Percentiles rank a stretch among this genome's conserved stretches.
Evolutionary conservation across 2,797 vertebrate species (phyloP).

Genomic region (Sebastes kiyomatsui): DNA sequence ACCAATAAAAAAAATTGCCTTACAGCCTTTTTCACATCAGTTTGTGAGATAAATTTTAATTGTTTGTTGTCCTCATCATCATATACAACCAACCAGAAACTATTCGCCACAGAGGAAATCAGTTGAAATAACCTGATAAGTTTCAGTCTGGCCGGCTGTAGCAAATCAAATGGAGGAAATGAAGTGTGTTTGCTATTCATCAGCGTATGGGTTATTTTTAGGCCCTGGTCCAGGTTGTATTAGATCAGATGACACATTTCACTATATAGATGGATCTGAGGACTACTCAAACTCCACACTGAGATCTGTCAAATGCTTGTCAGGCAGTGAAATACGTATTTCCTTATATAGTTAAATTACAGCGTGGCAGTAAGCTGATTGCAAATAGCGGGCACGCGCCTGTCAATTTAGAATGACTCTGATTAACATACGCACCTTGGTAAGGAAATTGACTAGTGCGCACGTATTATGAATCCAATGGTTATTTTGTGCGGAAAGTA

Average conservation of each 20-base stretch:
- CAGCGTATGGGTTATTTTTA: constrained; percentile 71
- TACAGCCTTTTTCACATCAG: constrained; percentile 10
- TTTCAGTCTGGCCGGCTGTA: constrained; percentile 50
- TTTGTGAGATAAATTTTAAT: constrained; percentile 53
- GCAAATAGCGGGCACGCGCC: background rate
- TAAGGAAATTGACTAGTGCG: background rate
- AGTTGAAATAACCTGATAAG: constrained; percentile 65
- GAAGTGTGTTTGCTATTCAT: constrained; percentile 67
- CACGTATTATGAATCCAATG: background rate
- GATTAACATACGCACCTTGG: background rate
- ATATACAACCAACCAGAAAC: constrained; percentile 56
- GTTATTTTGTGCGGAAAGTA: background rate
- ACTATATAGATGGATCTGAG: background rate
- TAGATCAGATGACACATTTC: constrained; percentile 36
- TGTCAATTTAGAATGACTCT: background rate
- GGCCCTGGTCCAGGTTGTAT: constrained; percentile 36
- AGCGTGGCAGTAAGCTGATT: background rate
- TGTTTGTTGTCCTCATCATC: constrained; percentile 57
- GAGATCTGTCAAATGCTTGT: constrained; percentile 1
- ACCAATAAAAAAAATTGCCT: constrained; percentile 1
- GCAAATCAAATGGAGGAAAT: constrained; percentile 73
- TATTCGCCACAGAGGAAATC: constrained; percentile 62
- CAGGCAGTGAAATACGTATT: background rate
- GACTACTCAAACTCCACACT: background rate
- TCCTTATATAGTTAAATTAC: background rate